Evolutionary conservation across 2,888 invertebrate species (phyloP).

Genomic region (Odiellus spinosus): DNA sequence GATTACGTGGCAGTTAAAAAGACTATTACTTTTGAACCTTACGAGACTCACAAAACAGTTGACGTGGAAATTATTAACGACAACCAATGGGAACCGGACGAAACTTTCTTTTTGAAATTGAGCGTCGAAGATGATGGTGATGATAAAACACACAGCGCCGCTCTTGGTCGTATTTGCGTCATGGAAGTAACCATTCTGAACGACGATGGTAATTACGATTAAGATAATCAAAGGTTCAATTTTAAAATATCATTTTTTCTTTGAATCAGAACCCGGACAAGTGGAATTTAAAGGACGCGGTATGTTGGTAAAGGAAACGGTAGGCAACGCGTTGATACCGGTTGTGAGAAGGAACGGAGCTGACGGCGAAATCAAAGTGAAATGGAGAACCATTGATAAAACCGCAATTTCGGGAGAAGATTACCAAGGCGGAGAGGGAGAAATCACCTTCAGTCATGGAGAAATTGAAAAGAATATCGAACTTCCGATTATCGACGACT

Average conservation of each 20-base stretch:
- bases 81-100: slow-evolving; percentile 43
- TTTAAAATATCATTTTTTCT: not conserved
- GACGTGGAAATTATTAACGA: slow-evolving; percentile 39
- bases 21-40: slow-evolving; percentile 35
- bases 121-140: slow-evolving; percentile 23
- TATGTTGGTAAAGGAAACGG: slow-evolving; percentile 39
- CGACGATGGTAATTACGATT: slow-evolving; percentile 43
- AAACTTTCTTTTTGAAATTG: slow-evolving; percentile 42
- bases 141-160: slow-evolving; percentile 21
- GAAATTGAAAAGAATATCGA: slow-evolving; percentile 37
- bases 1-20: slow-evolving; percentile 39
- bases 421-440: slow-evolving; percentile 37
- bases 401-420: slow-evolving; percentile 39
- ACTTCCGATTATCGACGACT: slow-evolving; percentile 40
- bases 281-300: slow-evolving; percentile 40
- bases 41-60: slow-evolving; percentile 35
- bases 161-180: slow-evolving; percentile 37
- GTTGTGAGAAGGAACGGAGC: slow-evolving; percentile 37
- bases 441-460: slow-evolving; percentile 33
- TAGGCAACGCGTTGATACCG: slow-evolving; percentile 34
- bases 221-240: not conserved
- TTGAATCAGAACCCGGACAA: slow-evolving; percentile 37
- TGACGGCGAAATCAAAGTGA: slow-evolving; percentile 37
- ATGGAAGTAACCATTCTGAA: slow-evolving; percentile 43
- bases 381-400: slow-evolving; percentile 40